A percentile compares a stretch with the other conserved stretches of the same genome.
These are phyloP conservation scores for Pantelozetes paolii DNA, from an alignment of 2,888 invertebrate genomes.

Conservation along the genomic window DNA sequence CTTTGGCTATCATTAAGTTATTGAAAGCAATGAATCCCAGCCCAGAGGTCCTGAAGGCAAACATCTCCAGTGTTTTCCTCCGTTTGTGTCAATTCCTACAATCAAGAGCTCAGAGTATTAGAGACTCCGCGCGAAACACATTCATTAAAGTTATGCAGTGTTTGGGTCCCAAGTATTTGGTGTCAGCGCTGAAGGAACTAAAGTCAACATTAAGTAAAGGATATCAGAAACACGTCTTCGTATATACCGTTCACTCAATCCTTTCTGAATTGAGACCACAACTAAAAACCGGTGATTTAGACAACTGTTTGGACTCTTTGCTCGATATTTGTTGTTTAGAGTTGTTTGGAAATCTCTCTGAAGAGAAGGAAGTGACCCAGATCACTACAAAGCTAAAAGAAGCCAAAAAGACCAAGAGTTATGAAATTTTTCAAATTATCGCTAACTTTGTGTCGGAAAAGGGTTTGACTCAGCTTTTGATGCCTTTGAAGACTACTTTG, in stretches of 20 bases:
- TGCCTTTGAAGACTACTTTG: constrained; percentile 72
- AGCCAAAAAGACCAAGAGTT: constrained; percentile 68
- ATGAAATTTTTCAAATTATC: constrained; percentile 73
- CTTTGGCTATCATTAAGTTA: constrained; percentile 84
- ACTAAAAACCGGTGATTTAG: constrained; percentile 73
- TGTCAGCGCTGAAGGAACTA: constrained; percentile 72
- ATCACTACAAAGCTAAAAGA: constrained; percentile 66
- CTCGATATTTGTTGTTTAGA: constrained; percentile 64
- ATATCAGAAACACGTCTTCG: constrained; percentile 88
- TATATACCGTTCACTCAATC: constrained; percentile 79
- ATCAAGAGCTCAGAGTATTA: constrained; percentile 78
- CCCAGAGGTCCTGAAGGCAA: constrained; percentile 65
- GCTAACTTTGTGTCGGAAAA: constrained; percentile 72
- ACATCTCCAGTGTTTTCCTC: constrained; percentile 76
- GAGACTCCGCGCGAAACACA: constrained; percentile 79
- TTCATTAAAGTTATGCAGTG: constrained; percentile 82
- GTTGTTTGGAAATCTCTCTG: constrained; percentile 77
- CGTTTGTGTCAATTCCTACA: constrained; percentile 76
- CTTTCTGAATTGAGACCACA: constrained; percentile 66
- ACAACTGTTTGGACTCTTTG: constrained; percentile 69
- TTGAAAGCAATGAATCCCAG: constrained; percentile 71
- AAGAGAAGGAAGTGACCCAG: constrained; percentile 86
- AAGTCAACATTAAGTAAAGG: constrained; percentile 74
- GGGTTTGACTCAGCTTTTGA: constrained; percentile 68
- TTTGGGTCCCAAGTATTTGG: constrained; percentile 75